Evolutionary conservation across 2,113 vertebrate genomes (phyloP), one percentile per base, ranked within the genome.

Genomic region (Syngnathoides biaculeatus): DNA sequence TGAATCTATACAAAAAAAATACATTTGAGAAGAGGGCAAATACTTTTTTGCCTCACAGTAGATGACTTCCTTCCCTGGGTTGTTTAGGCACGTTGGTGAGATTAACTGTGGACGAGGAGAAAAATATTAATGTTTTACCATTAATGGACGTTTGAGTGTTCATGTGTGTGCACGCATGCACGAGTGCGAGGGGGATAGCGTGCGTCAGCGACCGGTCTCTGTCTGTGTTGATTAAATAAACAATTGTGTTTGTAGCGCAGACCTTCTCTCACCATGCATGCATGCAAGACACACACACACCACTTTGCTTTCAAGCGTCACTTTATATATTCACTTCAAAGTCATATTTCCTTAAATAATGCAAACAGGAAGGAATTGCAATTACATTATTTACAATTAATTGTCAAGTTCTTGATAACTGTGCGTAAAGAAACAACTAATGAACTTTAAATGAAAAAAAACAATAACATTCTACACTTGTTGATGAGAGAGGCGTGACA

Each of bases 171-270:
- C 50, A 63, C 56, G 71, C 55, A 67, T 20, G 56, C 57, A 50
- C 39, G 39, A 65, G 65, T 69, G 70, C 48, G 64, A 65, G 71
- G 12, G 20, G 35, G 17, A 42, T 40, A 42, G 17, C 64, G 52
- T 74, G 70, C 20, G 45, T 82, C 67, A 76, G 35, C 39, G 68
- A 71, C 70, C 61, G 71, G 73, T 67, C 35, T 75, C 48, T 67
- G 68, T 70, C 69, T 65, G n/a, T 86, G 80, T 85, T 84, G 75
- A 82, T 85, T 64, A 68, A 84, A 84, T 84, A 84, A 85, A 84
- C 71, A 73, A 64, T 42, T 55, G 45, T 76, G 77, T 86, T 84
- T 83, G 84, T 60, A 74, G 50, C 74, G 30, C 65, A 74, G 74
- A 52, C 24, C 64, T 69, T 65, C 60, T 70, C 62, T 75, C 35